Conservation (phyloP, 2,113 vertebrate genomes). For the Casuarius casuarius region DNA sequence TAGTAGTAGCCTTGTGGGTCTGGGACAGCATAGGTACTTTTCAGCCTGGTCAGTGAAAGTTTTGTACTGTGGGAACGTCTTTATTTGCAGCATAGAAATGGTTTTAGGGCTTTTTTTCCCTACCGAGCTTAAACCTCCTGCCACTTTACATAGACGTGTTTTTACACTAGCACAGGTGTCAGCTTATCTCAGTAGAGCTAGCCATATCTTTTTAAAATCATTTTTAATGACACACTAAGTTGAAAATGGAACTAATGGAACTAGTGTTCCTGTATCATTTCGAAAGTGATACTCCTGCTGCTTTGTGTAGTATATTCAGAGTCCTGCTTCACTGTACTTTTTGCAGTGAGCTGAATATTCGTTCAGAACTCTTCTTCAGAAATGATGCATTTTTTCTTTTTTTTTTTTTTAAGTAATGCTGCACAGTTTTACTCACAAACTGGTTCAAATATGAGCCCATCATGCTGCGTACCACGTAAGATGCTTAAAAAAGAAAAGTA, state of each 20-base stretch:
- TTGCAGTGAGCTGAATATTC: background rate
- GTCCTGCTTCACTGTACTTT: background rate
- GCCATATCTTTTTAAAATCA: background rate
- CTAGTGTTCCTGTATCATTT: background rate
- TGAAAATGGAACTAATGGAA: background rate
- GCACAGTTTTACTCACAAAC: background rate
- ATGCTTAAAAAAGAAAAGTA: background rate
- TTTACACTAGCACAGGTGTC: background rate
- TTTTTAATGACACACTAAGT: fast-evolving
- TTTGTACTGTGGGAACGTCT: background rate
- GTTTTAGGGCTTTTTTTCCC: background rate
- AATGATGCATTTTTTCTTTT: background rate
- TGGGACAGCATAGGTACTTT: background rate
- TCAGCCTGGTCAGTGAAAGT: background rate
- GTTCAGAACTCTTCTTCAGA: background rate
- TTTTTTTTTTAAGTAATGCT: background rate
- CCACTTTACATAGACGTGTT: background rate
- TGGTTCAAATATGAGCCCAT: background rate
- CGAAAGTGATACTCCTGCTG: background rate
- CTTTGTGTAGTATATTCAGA: background rate
- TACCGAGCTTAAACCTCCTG: background rate
- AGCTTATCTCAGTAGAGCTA: background rate
- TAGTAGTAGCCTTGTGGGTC: background rate
- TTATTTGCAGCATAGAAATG: background rate
- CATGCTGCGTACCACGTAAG: background rate